Evolutionary conservation across 1,140 invertebrate genomes (phyloP).

Genomic region (Lepidurus arcticus): DNA sequence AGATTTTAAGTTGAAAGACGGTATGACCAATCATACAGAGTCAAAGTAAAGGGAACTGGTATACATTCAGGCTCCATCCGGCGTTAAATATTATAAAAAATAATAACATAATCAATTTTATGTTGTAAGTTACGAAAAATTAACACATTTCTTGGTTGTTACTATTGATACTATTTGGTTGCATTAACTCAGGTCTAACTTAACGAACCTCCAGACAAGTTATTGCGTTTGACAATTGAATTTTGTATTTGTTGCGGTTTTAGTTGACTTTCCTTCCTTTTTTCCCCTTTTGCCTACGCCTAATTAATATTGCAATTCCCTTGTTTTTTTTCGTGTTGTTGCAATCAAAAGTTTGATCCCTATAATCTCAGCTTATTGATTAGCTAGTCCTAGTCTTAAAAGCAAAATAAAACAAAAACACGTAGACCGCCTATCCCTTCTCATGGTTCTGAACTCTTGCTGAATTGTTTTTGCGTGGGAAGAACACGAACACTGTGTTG

Average conservation of each 20-base stretch:
- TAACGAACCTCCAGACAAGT: not conserved
- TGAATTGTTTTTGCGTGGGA: constrained; percentile 18
- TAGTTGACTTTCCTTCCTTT: not conserved
- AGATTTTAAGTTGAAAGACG: not conserved
- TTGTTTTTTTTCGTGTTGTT: not conserved
- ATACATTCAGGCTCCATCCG: constrained; percentile 12
- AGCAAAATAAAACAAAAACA: not conserved
- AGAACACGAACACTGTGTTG: not conserved
- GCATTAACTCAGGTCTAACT: not conserved
- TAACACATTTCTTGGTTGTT: not conserved
- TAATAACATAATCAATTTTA: not conserved
- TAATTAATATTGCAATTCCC: not conserved
- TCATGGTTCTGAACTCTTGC: not conserved
- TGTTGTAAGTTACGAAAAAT: not conserved
- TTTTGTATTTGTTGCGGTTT: not conserved
- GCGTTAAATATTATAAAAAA: not conserved
- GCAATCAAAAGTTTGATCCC: not conserved
- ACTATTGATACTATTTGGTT: not conserved
- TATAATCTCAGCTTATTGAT: constrained; percentile 4
- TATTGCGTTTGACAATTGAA: not conserved
- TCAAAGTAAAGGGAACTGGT: not conserved
- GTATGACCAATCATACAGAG: not conserved
- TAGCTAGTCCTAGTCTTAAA: not conserved
- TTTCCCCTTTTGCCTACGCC: not conserved
- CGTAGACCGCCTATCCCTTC: not conserved